phyloP scores from a whole-genome alignment of 1,140 invertebrate species.

The Heliconius congener region DNA sequence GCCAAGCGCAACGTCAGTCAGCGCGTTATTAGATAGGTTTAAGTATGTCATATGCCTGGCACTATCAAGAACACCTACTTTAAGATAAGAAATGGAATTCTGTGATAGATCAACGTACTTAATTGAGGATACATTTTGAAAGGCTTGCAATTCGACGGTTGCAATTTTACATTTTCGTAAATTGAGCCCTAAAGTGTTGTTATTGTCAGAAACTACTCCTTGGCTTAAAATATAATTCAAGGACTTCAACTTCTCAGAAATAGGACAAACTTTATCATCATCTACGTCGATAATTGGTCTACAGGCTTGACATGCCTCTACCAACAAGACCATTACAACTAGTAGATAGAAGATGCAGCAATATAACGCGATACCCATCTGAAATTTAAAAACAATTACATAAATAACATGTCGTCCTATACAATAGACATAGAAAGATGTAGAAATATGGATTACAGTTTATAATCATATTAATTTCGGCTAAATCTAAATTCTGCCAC shows the following conservation, averaged over 20 bases:
- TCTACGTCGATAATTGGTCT: conserved; percentile 24
- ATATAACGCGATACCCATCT: conserved; percentile 27
- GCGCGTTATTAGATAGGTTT: conserved; percentile 59
- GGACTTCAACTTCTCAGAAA: conserved; percentile 15
- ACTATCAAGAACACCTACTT: conserved; percentile 55
- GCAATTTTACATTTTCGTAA: conserved; percentile 56
- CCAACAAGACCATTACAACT: not conserved
- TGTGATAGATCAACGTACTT: conserved; percentile 58
- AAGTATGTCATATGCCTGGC: conserved; percentile 47
- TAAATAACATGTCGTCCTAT: not conserved
- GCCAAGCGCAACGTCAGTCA: conserved; percentile 52
- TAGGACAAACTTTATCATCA: conserved; percentile 38
- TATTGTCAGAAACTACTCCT: conserved; percentile 58
- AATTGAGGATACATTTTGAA: conserved; percentile 49
- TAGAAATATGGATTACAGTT: not conserved
- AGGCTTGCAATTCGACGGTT: conserved; percentile 53
- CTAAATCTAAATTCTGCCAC: no score
- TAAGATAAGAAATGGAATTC: conserved; percentile 56
- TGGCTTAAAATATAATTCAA: conserved; percentile 44
- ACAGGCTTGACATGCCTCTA: conserved; percentile 24
- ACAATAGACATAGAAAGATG: not conserved
- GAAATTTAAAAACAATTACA: conserved; percentile 23
- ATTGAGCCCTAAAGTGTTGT: conserved; percentile 45
- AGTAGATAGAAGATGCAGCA: conserved; percentile 7
- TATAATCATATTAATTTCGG: not conserved